A percentile compares a stretch with the other conserved stretches of the same genome.
These are phyloP conservation scores for Scaptomyza montana DNA, from an alignment of 1,140 invertebrate genomes.

Conservation along the genomic window DNA sequence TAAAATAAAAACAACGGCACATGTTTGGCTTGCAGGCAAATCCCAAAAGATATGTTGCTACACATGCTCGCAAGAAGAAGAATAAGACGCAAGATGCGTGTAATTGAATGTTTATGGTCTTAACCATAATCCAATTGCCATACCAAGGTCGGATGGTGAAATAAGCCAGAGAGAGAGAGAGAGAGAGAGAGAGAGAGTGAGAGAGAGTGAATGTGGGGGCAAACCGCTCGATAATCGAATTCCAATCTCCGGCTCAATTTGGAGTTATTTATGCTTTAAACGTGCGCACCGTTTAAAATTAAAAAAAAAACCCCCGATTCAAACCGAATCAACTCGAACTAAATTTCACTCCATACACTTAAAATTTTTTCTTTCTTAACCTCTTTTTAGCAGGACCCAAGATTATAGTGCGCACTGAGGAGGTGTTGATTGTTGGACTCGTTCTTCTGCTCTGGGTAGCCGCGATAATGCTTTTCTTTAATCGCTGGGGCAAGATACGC, in stretches of 20 bases:
- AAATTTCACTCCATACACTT: conserved; percentile 13
- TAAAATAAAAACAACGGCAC: background rate
- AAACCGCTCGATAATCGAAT: conserved; percentile 61
- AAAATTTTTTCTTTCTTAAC: background rate
- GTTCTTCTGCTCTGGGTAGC: conserved; percentile 94
- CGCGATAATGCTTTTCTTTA: conserved; percentile 95
- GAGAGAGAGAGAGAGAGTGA: too few relatives aligned
- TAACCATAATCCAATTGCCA: conserved; percentile 36
- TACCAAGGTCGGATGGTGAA: background rate
- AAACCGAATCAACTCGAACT: background rate
- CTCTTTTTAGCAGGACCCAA: conserved; percentile 84
- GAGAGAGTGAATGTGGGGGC: conserved; percentile 8
- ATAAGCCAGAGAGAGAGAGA: background rate
- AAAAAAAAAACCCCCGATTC: background rate
- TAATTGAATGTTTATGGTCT: conserved; percentile 45
- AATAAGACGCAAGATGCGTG: background rate
- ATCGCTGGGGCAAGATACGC: conserved; percentile 95
- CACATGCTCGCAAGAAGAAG: conserved; percentile 12
- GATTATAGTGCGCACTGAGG: conserved; percentile 89
- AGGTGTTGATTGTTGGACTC: conserved; percentile 93
- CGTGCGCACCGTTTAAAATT: conserved; percentile 30
- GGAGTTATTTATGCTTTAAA: conserved; percentile 59
- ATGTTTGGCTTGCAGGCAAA: conserved; percentile 3
- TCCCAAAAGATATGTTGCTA: conserved; percentile 16
- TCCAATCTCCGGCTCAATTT: conserved; percentile 43